Evolutionary conservation across 2,888 invertebrate species (phyloP), one percentile per base, ranked within the genome.

Genomic region (Orthosia gothica): DNA sequence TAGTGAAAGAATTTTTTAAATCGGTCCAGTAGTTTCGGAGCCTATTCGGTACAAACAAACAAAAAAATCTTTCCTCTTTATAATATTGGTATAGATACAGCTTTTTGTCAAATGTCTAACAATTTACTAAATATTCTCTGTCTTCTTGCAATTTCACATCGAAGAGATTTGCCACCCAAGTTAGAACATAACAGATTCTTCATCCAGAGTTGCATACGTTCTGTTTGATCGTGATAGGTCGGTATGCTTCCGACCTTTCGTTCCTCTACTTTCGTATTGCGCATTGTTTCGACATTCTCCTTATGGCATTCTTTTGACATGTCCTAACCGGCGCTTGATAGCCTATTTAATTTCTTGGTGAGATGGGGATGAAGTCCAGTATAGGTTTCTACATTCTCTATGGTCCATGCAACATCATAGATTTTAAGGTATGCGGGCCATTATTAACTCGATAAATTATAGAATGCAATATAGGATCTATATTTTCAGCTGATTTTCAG

Each of bases 211-310:
- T 70, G 65, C 64, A 76, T 54, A 79, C 59, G 66, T 76, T 66
- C 67, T 58, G 70, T 74, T 68, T 70, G 67, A 52, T 82, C 84
- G 86, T 87, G 86, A 82, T 85, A 86, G 86, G 82, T 82, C 84
- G 61, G 23, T 12, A 49, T 74, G 71, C 64, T 84, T 82, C 73
- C 69, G 74, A 86, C 86, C 86, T 86, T 84, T 86, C 74, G 63
- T 84, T 76, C 71, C 57, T 78, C 68, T 72, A 79, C 86, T 86
- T 86, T 86, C 86, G 65, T 49, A 74, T 84, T 79, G 76, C 76
- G 67, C 49, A 80, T 79, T 71, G 74, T 74, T 81, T 77, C 65
- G 74, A 79, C 76, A 84, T 77, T 79, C 54, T 77, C 64, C 50
- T 12, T 62, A 57, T 26, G 68, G 61, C 73, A 76, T 77, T 67